Evolutionary conservation across 2,888 invertebrate genomes (phyloP).

Genomic region (Junonia oenone): DNA sequence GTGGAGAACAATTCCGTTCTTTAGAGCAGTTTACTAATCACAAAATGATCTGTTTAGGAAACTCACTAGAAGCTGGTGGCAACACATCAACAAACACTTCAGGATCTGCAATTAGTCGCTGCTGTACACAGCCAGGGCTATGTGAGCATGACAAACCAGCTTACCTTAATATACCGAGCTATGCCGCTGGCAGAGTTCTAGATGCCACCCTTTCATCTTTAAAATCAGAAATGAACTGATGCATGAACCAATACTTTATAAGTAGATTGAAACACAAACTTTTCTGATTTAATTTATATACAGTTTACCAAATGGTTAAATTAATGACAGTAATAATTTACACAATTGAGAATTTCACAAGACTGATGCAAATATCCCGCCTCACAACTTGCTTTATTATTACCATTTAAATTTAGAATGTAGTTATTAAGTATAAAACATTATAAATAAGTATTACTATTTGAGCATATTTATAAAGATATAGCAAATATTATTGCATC

Average conservation of each 20-base stretch:
- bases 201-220: constrained; percentile 71
- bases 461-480: constrained; percentile 48
- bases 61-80: constrained; percentile 51
- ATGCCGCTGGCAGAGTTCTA: constrained; percentile 66
- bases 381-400: constrained; percentile 80
- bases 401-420: constrained; percentile 74
- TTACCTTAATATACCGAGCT: constrained; percentile 73
- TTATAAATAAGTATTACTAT: constrained; percentile 53
- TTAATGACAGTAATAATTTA: constrained; percentile 70
- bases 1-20: constrained; percentile 74
- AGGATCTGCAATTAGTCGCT: constrained; percentile 49
- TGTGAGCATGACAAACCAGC: constrained; percentile 78
- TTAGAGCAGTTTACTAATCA: constrained; percentile 75
- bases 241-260: constrained; percentile 15
- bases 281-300: constrained; percentile 45
- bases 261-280: constrained; percentile 23
- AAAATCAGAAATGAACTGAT: constrained; percentile 75
- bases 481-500: neutral
- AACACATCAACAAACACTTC: constrained; percentile 38
- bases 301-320: constrained; percentile 74
- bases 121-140: constrained; percentile 70
- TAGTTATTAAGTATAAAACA: constrained; percentile 59
- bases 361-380: constrained; percentile 81
- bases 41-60: constrained; percentile 68
- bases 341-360: constrained; percentile 77